A percentile compares a stretch with the other conserved stretches of the same genome.
These are phyloP conservation scores for Poecilus cupreus DNA, from an alignment of 2,888 invertebrate species.

Conservation along the genomic window DNA sequence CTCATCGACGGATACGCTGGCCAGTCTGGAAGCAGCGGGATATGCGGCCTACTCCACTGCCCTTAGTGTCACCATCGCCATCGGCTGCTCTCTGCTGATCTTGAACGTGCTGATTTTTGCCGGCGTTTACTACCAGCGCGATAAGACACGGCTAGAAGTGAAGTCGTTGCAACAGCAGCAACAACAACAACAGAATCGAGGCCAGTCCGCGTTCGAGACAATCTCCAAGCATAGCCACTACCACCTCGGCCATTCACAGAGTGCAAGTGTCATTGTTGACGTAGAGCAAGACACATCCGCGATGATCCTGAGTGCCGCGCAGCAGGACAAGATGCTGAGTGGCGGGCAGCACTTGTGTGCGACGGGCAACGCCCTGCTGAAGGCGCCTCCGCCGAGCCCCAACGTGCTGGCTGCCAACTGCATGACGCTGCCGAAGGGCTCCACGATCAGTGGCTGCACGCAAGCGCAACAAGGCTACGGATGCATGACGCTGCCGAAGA, in stretches of 20 bases:
- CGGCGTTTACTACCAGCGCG: constrained; percentile 88
- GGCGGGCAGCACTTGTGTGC: constrained; percentile 75
- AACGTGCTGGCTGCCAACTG: constrained; percentile 73
- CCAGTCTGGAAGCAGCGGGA: constrained; percentile 86
- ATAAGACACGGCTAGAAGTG: constrained; percentile 86
- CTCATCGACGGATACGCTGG: constrained; percentile 84
- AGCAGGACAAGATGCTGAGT: constrained; percentile 75
- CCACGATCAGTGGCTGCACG: constrained; percentile 69
- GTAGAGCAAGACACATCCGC: constrained; percentile 83
- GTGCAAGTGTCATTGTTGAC: constrained; percentile 88
- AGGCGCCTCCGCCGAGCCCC: constrained; percentile 78
- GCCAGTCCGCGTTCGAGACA: constrained; percentile 78
- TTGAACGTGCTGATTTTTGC: constrained; percentile 89
- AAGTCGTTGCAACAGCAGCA: constrained; percentile 86
- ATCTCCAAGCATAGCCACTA: constrained; percentile 89
- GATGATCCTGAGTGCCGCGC: constrained; percentile 76
- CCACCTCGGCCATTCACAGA: constrained; percentile 84
- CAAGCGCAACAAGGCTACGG: constrained; percentile 70
- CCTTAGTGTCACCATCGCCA: constrained; percentile 85
- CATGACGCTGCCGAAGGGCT: constrained; percentile 75
- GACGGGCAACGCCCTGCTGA: constrained; percentile 74
- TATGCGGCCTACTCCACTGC: constrained; percentile 86
- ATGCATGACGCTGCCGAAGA: constrained; percentile 78
- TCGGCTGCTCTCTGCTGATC: constrained; percentile 87
- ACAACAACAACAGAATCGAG: constrained; percentile 76